Percentiles rank a stretch among this genome's conserved stretches.
phyloP scores from a whole-genome alignment of 2,888 invertebrate genomes.

The Lasioglossum figueresi region DNA sequence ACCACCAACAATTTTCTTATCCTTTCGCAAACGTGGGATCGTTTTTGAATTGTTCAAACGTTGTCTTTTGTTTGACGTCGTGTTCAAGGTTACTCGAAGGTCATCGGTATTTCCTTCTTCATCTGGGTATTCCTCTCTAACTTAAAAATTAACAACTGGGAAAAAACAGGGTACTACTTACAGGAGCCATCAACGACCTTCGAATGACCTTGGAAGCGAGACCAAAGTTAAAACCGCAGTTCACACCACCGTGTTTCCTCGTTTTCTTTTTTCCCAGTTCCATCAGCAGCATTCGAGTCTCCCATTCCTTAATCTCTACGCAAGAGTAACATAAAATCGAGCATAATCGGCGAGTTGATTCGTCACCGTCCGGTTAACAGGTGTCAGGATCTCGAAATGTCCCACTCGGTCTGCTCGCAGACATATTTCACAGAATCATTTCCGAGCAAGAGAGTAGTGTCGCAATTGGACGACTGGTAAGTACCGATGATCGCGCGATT shows the following conservation, averaged over 20 bases:
- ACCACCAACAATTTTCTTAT: not conserved
- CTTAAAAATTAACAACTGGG: not conserved
- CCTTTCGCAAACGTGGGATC: not conserved
- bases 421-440: not conserved
- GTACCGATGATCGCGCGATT: not conserved
- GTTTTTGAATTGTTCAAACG: not conserved
- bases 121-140: not conserved
- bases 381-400: not conserved
- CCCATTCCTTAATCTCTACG: not conserved
- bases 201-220: not conserved
- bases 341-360: not conserved
- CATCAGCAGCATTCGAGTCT: not conserved
- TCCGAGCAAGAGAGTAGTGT: not conserved
- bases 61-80: not conserved
- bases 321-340: not conserved
- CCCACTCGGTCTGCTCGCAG: not conserved
- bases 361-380: constrained; percentile 1
- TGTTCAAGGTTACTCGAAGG: not conserved
- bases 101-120: not conserved
- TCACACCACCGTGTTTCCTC: not conserved
- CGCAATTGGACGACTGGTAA: not conserved
- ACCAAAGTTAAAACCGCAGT: not conserved
- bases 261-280: not conserved
- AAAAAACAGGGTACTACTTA: no score
- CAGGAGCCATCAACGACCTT: not conserved